Evolutionary conservation across 2,888 invertebrate genomes (phyloP), one percentile per base, ranked within the genome.

Genomic region (Corbicula japonica): DNA sequence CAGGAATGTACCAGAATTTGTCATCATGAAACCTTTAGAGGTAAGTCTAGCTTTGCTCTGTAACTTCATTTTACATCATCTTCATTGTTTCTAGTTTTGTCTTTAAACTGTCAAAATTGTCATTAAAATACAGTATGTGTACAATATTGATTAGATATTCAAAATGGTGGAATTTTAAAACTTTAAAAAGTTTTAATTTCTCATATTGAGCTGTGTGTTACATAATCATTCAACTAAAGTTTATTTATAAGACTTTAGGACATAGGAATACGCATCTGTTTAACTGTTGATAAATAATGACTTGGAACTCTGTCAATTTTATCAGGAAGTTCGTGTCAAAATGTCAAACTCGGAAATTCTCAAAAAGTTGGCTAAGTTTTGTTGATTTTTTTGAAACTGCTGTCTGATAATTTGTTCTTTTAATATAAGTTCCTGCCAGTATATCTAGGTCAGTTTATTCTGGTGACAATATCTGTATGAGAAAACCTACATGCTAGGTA

Each of bases 21-120:
- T 71, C 74, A 63, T 52, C 41, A 82, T 82, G 82, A 82, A 82
- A 77, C 82, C 82, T 8, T 48, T 82, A 58, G 82, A 82, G 78
- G 82, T 82, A 50, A 63, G 77, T n/a, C n/a, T n/a, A n/a, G n/a
- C n/a, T n/a, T n/a, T n/a, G n/a, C n/a, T n/a, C n/a, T n/a, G n/a
- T n/a, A n/a, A n/a, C n/a, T n/a, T n/a, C n/a, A n/a, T n/a, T n/a
- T n/a, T n/a, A n/a, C n/a, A n/a, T n/a, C n/a, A n/a, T n/a, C 15
- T 48, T 48, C 32, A 52, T 8, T 10, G 3, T 26, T 23, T 60
- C 12, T 28, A 54, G 44, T 72, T 46, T 21, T 44, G 30, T 66
- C 35, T 28, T 8, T 21, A 30, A 52, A 41, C 12, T 76, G 76
- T 76, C 69, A 69, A 62, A 34, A 18, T 30, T 77, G 77, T 71